A percentile compares a stretch with the other conserved stretches of the same genome.
Conservation (phyloP, 2,113 vertebrate genomes). For the Macaca nemestrina region DNA sequence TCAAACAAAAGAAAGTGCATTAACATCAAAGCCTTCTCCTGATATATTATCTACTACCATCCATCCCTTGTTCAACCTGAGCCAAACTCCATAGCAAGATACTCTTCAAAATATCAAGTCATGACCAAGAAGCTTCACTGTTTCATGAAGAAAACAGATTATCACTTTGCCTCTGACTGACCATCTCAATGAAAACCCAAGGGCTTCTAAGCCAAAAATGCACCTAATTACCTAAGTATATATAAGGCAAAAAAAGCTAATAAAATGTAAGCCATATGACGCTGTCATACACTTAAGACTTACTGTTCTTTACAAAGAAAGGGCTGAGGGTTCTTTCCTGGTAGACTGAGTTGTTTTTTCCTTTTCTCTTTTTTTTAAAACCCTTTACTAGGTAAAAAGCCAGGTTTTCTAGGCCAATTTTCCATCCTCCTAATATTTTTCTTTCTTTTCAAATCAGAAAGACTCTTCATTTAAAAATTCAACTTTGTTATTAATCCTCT, state of each 20-base stretch:
- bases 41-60: background rate
- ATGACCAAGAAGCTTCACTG: background rate
- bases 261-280: background rate
- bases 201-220: background rate
- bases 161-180: background rate
- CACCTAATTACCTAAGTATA: conserved; percentile 9
- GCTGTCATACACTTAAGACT: background rate
- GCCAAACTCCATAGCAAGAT: background rate
- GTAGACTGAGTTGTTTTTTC: background rate
- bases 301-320: background rate
- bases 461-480: background rate
- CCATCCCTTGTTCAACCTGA: background rate
- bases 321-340: background rate
- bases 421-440: background rate
- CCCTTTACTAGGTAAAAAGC: background rate
- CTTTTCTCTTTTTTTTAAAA: background rate
- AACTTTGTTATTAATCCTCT: background rate
- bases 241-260: background rate
- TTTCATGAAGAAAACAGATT: background rate
- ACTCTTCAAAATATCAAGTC: background rate
- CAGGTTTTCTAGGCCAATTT: background rate
- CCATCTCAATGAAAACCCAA: conserved; percentile 32
- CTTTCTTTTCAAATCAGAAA: background rate
- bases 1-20: conserved; percentile 63
- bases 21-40: background rate